Conservation (phyloP, 1,140 invertebrate species). For the Neodiprion virginianus region DNA sequence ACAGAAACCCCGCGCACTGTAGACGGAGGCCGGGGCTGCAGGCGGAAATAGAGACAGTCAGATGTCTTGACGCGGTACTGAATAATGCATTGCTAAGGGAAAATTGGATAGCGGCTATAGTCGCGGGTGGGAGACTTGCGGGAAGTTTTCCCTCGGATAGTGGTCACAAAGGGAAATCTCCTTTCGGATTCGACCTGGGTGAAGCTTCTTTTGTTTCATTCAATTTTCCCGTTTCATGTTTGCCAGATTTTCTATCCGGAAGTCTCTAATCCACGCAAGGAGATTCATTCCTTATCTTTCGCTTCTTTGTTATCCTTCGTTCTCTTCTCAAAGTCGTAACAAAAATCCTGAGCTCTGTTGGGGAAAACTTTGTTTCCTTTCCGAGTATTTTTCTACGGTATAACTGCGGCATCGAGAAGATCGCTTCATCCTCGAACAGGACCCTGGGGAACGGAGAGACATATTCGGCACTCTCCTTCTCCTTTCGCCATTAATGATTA, state of each 20-base stretch:
- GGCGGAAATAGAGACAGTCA: conserved; percentile 47
- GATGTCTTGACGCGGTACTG: conserved; percentile 40
- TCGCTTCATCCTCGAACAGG: conserved; percentile 1
- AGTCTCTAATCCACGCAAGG: no score
- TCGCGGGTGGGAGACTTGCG: conserved; percentile 6
- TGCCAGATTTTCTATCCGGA: neutral
- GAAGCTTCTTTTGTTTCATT: conserved; percentile 5
- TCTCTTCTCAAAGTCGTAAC: no score
- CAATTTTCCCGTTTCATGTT: neutral
- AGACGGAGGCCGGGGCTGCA: conserved; percentile 25
- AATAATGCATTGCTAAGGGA: conserved; percentile 47
- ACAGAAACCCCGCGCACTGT: conserved; percentile 27
- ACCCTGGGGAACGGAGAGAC: neutral
- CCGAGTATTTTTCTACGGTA: neutral
- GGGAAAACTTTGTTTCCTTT: neutral
- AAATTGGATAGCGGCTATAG: conserved; percentile 43
- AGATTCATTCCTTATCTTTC: no score
- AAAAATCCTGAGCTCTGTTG: no score
- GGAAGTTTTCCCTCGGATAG: neutral
- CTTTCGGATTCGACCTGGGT: neutral
- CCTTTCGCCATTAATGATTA: neutral
- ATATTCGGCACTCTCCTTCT: neutral
- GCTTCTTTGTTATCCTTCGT: no score
- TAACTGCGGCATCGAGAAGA: neutral
- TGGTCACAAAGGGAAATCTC: neutral